Percentiles rank a stretch among this genome's conserved stretches.
These are phyloP conservation scores for Myoxocephalus aenaeus DNA, from an alignment of 2,797 vertebrate genomes.

Conservation along the genomic window DNA sequence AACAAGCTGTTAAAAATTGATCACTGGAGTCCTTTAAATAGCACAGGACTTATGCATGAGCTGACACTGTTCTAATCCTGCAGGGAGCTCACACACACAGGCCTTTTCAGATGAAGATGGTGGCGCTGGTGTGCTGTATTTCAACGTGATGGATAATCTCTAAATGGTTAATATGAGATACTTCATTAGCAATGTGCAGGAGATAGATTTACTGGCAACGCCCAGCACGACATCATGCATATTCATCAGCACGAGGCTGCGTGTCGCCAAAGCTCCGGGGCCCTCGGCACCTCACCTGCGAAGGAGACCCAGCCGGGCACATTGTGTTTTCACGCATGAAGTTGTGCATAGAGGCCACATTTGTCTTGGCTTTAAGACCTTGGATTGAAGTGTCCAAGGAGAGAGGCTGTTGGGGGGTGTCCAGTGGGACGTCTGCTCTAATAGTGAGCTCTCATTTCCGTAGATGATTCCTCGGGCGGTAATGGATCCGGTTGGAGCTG, in stretches of 20 bases:
- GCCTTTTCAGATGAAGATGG: constrained; percentile 18
- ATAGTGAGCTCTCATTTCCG: constrained; percentile 61
- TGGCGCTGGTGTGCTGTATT: not conserved
- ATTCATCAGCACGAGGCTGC: constrained; percentile 27
- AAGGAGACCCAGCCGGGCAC: constrained; percentile 17
- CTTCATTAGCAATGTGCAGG: constrained; percentile 19
- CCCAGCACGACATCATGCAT: constrained; percentile 27
- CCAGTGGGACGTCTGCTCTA: not conserved
- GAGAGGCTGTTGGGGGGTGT: constrained; percentile 28
- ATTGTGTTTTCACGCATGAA: constrained; percentile 34
- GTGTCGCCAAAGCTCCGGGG: constrained; percentile 13
- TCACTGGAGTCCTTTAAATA: constrained; percentile 23
- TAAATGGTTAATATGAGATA: not conserved
- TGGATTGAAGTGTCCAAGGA: constrained; percentile 58
- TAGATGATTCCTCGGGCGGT: constrained; percentile 57
- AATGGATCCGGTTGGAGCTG: constrained; percentile 56
- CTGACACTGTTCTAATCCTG: constrained; percentile 20
- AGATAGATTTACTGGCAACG: constrained; percentile 5
- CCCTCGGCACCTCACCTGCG: constrained; percentile 24
- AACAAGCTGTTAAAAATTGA: constrained; percentile 37
- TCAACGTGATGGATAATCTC: constrained; percentile 15
- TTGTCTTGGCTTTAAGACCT: constrained; percentile 54
- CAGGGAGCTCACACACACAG: constrained; percentile 26
- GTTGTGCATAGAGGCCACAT: constrained; percentile 34
- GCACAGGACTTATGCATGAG: constrained; percentile 21